Evolutionary conservation across 2,113 vertebrate species (phyloP), one percentile per base, ranked within the genome.

Genomic region (Podarcis cretensis): DNA sequence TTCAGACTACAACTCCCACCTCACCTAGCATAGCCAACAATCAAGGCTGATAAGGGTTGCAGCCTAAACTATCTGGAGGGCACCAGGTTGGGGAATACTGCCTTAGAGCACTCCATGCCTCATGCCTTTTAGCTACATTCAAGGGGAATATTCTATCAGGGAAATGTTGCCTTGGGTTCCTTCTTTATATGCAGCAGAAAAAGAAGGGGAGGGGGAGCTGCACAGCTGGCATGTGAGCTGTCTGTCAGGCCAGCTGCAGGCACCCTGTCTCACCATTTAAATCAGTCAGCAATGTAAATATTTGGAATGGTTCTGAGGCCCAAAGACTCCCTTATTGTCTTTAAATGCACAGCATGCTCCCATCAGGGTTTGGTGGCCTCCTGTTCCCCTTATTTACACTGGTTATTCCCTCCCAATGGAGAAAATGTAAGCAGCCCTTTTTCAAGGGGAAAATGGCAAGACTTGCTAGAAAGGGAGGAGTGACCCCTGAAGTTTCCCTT

Each of bases 341-440:
- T 91, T 92, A 93, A 91, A 90, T 91, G 92, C 88, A 88, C 63
- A 88, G 89, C 89, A 91, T 1, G 0, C 54, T 82, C 86, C 78
- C 6, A 5, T 7, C 86, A 68, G 68, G 32, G 37, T 90, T 85
- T 89, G 40, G 59, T 0, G 0, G 84, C 90, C 86, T 83, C 63
- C 79, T 77, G 87, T 82, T 65, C 13, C 73, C 89, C 83, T 91
- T 48, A 84, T 59, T 32, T 87, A 82, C 93, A 88, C 0, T 0
- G 13, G 27, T 80, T 85, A 88, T 82, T 63, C 84, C 54, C 25
- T 80, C 25, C 37, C 75, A 21, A 78, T 9, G 3, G 21, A 12
- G 69, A 8, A 48, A 88, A 54, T 77, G 63, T 71, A 89, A 57
- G 73, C 14, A 27, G 13, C 12, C 10, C 10, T 6, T 18, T 54